Conservation (phyloP, 2,797 vertebrate species). For the Botia almorhae region DNA sequence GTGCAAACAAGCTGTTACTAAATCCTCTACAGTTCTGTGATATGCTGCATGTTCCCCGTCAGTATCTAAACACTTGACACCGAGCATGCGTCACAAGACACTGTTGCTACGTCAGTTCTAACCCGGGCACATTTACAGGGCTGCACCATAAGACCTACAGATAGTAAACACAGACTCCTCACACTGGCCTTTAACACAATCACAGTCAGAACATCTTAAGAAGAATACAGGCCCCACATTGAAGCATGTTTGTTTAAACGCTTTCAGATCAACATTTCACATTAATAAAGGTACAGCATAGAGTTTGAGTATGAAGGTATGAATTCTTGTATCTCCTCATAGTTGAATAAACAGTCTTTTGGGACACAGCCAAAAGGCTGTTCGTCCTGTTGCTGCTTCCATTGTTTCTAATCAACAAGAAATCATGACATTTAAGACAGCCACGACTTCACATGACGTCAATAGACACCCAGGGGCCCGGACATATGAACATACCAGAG, state of each 20-base stretch:
- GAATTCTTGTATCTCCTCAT: slow-evolving; percentile 14
- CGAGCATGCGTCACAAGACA: slow-evolving; percentile 70
- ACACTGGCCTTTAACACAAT: slow-evolving; percentile 4
- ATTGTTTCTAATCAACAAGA: slow-evolving; percentile 63
- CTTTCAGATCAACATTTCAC: not conserved
- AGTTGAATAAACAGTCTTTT: slow-evolving; percentile 44
- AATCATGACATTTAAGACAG: slow-evolving; percentile 32
- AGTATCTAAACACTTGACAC: slow-evolving; percentile 70
- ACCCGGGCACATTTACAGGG: slow-evolving; percentile 70
- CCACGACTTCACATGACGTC: slow-evolving; percentile 25
- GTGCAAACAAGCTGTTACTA: slow-evolving; percentile 52
- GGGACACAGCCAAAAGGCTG: slow-evolving; percentile 38
- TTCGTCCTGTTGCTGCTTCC: slow-evolving; percentile 45
- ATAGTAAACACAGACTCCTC: not conserved
- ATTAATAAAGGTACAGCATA: too few relatives aligned
- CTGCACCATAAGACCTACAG: slow-evolving; percentile 32
- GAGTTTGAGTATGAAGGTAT: not conserved
- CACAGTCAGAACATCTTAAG: slow-evolving; percentile 32
- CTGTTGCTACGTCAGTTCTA: slow-evolving; percentile 71
- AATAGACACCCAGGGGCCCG: slow-evolving; percentile 31
- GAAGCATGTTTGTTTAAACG: not conserved
- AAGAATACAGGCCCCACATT: not conserved
- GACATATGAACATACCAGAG: slow-evolving; percentile 29
- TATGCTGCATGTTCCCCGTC: slow-evolving; percentile 70
- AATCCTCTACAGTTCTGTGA: slow-evolving; percentile 64